Evolutionary conservation across 2,113 vertebrate genomes (phyloP).

Genomic region (Poeciliopsis prolifica): DNA sequence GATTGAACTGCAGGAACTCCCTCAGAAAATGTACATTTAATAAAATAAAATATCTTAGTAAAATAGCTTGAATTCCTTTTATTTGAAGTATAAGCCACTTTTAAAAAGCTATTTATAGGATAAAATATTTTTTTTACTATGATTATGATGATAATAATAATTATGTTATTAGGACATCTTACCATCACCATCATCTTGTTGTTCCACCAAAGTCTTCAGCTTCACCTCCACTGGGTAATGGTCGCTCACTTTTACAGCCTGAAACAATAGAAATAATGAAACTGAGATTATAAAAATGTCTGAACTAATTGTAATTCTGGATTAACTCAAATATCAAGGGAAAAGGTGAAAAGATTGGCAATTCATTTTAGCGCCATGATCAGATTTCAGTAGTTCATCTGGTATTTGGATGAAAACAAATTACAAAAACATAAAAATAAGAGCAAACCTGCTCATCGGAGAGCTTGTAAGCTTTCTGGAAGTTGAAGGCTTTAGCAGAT

Average conservation of each 20-base stretch:
- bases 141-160: background rate
- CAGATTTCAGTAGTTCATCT: too few relatives aligned
- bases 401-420: too few relatives aligned
- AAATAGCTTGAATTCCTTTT: too few relatives aligned
- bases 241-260: constrained; percentile 78
- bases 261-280: constrained; percentile 3
- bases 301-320: background rate
- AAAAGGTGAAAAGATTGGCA: too few relatives aligned
- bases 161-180: constrained; percentile 11
- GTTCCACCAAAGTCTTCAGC: constrained; percentile 36
- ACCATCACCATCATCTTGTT: constrained; percentile 16
- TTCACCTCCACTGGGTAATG: constrained; percentile 82
- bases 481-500: constrained; percentile 83
- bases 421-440: background rate
- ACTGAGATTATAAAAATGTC: background rate
- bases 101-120: too few relatives aligned
- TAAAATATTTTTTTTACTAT: too few relatives aligned
- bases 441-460: constrained; percentile 64
- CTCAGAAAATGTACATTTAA: too few relatives aligned
- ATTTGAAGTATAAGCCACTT: too few relatives aligned
- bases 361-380: too few relatives aligned
- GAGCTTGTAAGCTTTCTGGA: constrained; percentile 74
- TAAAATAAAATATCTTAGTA: too few relatives aligned
- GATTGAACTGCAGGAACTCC: too few relatives aligned
- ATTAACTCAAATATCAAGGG: too few relatives aligned